Evolutionary conservation across 1,140 invertebrate genomes (phyloP).

Genomic region (Ridgeia piscesae): DNA sequence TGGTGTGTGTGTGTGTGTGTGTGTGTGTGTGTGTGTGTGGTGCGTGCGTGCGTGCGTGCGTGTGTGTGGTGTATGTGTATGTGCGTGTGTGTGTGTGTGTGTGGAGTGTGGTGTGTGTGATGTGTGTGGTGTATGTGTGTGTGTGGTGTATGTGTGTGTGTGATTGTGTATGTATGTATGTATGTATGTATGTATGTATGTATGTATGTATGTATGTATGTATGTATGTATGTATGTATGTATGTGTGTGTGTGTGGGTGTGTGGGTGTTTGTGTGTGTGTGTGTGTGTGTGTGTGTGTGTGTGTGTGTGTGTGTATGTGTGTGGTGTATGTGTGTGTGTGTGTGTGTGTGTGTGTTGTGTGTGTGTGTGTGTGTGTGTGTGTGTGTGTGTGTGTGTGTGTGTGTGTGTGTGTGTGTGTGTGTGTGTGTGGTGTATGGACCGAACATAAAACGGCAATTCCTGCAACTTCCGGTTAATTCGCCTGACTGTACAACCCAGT

Average conservation of each 20-base stretch:
- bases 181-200: constrained; percentile 12
- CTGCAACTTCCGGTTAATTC: no score
- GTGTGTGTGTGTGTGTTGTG: constrained; percentile 31
- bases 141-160: constrained; percentile 30
- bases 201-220: constrained; percentile 14
- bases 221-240: constrained; percentile 30
- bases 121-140: no score
- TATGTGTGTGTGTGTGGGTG: constrained; percentile 20
- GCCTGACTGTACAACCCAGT: no score
- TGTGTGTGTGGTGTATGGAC: constrained; percentile 23
- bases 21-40: constrained; percentile 32
- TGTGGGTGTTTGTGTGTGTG: neutral
- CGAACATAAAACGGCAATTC: no score
- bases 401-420: constrained; percentile 33
- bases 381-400: constrained; percentile 30
- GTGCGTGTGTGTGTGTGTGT: no score
- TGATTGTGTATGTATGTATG: constrained; percentile 31
- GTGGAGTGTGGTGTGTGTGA: no score
- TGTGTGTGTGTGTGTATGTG: constrained; percentile 28
- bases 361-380: no score
- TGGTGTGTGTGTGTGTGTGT: constrained; percentile 32
- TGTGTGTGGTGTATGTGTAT: constrained; percentile 28
- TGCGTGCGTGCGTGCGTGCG: constrained; percentile 28
- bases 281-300: constrained; percentile 33
- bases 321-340: constrained; percentile 19